A percentile compares a stretch with the other conserved stretches of the same genome.
phyloP scores from a whole-genome alignment of 2,797 vertebrate genomes.

The Chelon labrosus region DNA sequence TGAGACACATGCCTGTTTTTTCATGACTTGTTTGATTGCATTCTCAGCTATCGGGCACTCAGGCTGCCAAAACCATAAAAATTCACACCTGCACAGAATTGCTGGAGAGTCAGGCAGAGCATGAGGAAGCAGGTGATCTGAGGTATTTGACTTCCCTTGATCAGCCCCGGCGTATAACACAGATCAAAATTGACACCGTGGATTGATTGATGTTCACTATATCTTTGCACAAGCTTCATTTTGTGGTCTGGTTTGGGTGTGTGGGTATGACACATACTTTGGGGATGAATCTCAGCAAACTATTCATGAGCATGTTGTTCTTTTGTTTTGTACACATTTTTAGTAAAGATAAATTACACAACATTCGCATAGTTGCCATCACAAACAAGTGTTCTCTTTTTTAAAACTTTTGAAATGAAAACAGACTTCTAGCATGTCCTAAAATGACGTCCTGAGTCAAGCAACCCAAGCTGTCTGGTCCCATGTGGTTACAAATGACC shows the following conservation, averaged over 20 bases:
- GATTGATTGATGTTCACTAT: slow-evolving; percentile 59
- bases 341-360: background rate
- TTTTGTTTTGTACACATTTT: background rate
- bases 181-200: slow-evolving; percentile 20
- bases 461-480: slow-evolving; percentile 59
- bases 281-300: slow-evolving; percentile 9
- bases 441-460: slow-evolving; percentile 64
- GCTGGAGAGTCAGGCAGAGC: slow-evolving; percentile 44
- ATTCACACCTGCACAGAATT: slow-evolving; percentile 79
- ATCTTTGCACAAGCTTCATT: slow-evolving; percentile 21
- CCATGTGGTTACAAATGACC: slow-evolving; percentile 81
- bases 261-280: slow-evolving; percentile 42
- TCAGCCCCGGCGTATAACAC: slow-evolving; percentile 36
- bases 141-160: slow-evolving; percentile 60
- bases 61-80: slow-evolving; percentile 79
- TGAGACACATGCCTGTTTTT: slow-evolving; percentile 79
- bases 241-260: slow-evolving; percentile 1
- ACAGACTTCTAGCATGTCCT: slow-evolving; percentile 12
- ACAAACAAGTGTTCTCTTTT: background rate
- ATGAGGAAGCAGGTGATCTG: slow-evolving; percentile 68
- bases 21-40: slow-evolving; percentile 86
- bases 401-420: background rate
- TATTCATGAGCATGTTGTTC: background rate
- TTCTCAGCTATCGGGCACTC: slow-evolving; percentile 74
- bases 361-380: background rate